Conservation (phyloP, 2,797 vertebrate genomes). For the Eleutherodactylus coqui region DNA sequence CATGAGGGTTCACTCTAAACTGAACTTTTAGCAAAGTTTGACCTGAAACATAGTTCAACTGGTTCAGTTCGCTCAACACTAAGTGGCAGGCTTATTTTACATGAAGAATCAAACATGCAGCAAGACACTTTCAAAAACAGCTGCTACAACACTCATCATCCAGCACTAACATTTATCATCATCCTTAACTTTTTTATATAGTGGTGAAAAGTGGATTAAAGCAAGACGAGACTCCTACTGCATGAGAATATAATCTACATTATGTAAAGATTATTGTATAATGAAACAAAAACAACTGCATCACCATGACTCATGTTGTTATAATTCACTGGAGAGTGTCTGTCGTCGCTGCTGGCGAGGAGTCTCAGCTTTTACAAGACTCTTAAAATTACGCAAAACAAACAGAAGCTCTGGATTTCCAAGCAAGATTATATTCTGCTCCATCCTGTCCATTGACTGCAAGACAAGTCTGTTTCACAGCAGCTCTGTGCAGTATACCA, state of each 20-base stretch:
- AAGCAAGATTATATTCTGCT: slow-evolving; percentile 18
- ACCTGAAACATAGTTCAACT: too few relatives aligned
- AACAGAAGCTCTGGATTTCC: slow-evolving; percentile 12
- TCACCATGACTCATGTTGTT: slow-evolving; percentile 43
- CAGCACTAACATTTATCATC: background rate
- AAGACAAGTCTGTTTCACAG: background rate
- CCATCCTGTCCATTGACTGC: background rate
- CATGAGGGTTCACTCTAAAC: too few relatives aligned
- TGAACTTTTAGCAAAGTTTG: too few relatives aligned
- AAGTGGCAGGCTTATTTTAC: background rate
- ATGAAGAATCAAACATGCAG: background rate
- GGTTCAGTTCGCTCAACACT: too few relatives aligned
- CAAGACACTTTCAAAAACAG: background rate
- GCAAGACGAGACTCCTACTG: background rate
- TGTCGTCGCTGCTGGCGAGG: slow-evolving; percentile 30
- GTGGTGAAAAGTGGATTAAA: slow-evolving; percentile 15
- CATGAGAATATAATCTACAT: slow-evolving; percentile 30
- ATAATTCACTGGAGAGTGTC: slow-evolving; percentile 42
- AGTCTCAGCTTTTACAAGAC: slow-evolving; percentile 41
- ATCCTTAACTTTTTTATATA: background rate
- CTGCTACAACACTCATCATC: background rate
- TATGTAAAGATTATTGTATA: slow-evolving; percentile 52
- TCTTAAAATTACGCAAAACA: slow-evolving; percentile 36
- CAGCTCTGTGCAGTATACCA: background rate
- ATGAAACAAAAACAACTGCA: slow-evolving; percentile 46